Conservation (phyloP, 2,797 vertebrate species). For the Pipistrellus nathusii region DNA sequence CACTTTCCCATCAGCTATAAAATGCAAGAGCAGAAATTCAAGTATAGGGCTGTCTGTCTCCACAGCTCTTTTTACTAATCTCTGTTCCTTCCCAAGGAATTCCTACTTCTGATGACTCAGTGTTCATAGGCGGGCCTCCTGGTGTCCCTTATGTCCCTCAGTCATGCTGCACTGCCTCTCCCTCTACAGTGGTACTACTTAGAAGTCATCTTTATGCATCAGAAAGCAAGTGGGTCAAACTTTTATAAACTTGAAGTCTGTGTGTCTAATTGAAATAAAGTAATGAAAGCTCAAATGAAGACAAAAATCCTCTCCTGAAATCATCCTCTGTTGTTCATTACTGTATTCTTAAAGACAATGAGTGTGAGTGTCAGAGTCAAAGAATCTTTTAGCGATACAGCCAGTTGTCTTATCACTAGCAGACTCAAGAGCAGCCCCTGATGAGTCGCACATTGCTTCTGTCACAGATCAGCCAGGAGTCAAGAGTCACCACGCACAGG, state of each 20-base stretch:
- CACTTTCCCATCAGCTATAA: neutral
- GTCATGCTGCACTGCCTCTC: neutral
- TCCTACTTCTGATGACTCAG: neutral
- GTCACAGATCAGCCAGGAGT: slow-evolving; percentile 64
- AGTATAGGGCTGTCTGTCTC: neutral
- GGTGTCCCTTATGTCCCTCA: neutral
- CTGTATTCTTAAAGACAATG: neutral
- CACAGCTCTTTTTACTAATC: neutral
- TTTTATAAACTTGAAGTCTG: neutral
- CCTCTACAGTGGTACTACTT: neutral
- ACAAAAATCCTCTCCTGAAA: neutral
- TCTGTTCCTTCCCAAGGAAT: neutral
- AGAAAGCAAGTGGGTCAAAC: neutral
- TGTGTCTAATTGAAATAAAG: neutral
- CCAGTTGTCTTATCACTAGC: slow-evolving; percentile 59
- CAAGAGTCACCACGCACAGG: slow-evolving; percentile 14
- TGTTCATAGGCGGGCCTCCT: neutral
- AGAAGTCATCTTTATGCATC: neutral
- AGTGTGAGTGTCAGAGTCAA: neutral
- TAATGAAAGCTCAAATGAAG: neutral
- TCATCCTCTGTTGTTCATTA: neutral
- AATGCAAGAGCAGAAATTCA: slow-evolving; percentile 27
- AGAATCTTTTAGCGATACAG: slow-evolving; percentile 37
- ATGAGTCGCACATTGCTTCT: slow-evolving; percentile 69
- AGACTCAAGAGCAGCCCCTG: slow-evolving; percentile 46